Evolutionary conservation across 2,797 vertebrate species (phyloP), one percentile per base, ranked within the genome.

Genomic region (Remorina albescens): DNA sequence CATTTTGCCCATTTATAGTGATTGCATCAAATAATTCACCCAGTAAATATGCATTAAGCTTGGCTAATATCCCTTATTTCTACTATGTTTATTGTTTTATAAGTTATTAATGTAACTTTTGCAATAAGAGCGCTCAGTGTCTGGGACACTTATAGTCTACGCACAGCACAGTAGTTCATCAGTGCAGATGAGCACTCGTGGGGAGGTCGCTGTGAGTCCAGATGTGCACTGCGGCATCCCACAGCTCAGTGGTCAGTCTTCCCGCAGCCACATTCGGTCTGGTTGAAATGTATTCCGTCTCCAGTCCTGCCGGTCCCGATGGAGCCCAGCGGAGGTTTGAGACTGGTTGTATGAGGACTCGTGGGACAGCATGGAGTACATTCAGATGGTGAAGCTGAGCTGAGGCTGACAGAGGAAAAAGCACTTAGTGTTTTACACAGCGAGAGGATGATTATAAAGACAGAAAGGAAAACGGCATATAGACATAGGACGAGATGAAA

Each of bases 151-250:
- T 78, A 55, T 11, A 67, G 51, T 80, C 47, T 28, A 37, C 67
- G 60, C 64, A 25, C 63, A 18, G 74, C 47, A 19, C 74, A 66
- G 74, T 67, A 30, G 72, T 69, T 86, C 79, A 71, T 70, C 55
- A 18, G 68, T 44, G 69, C 76, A 64, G 81, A 85, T 69, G 78
- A 73, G 74, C 81, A 47, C 82, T 86, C 21, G 21, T 0, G 59
- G 78, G 84, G 85, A 89, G 83, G 86, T 89, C 86, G 88, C 55
- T 9, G 78, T 23, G 60, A 77, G 67, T 80, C 79, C 88, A 57
- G 85, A 84, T 85, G 80, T 71, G 71, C 86, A 60, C 75, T 6
- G 59, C 16, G 71, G 77, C 77, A 71, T 86, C 88, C 86, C 87
- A 74, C 68, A 75, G 82, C 78, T 47, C 82, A 74, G 83, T 23